A percentile compares a stretch with the other conserved stretches of the same genome.
Evolutionary conservation across 1,140 invertebrate species (phyloP).

Genomic region (Oryzaephilus surinamensis): DNA sequence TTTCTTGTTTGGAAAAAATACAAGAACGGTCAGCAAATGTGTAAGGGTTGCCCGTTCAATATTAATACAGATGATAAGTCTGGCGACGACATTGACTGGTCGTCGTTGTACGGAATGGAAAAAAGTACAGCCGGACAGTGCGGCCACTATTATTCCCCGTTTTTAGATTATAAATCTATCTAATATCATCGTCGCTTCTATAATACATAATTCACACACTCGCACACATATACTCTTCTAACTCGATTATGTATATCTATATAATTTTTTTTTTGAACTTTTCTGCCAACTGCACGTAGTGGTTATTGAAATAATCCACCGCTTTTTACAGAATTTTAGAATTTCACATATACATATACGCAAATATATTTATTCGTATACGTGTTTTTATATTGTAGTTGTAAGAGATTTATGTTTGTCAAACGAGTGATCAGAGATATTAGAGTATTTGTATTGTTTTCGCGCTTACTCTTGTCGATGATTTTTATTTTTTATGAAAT

Average conservation of each 20-base stretch:
- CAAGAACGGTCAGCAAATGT: slow-evolving; percentile 18
- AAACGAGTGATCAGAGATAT: slow-evolving; percentile 15
- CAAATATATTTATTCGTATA: no score
- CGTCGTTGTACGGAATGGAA: slow-evolving; percentile 15
- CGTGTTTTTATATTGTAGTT: no score
- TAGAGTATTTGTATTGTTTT: slow-evolving; percentile 15
- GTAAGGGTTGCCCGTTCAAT: slow-evolving; percentile 18
- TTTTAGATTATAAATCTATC: no score
- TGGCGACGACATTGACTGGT: slow-evolving; percentile 22
- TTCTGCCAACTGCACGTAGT: slow-evolving; percentile 21
- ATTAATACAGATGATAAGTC: slow-evolving; percentile 19
- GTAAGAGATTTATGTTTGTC: slow-evolving; percentile 22
- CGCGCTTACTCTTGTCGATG: no score
- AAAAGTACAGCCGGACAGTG: slow-evolving; percentile 9
- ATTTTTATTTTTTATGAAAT: no score
- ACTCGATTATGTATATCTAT: no score
- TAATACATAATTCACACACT: no score
- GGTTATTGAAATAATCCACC: slow-evolving; percentile 24
- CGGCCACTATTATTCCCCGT: slow-evolving; percentile 23
- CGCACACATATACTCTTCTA: no score
- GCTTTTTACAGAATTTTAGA: no score
- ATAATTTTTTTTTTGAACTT: slow-evolving; percentile 22
- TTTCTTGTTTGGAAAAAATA: no score
- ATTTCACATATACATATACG: no score
- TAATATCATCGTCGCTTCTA: no score